A percentile compares a stretch with the other conserved stretches of the same genome.
Conservation (phyloP, 2,797 vertebrate genomes). For the Amniataba percoides region DNA sequence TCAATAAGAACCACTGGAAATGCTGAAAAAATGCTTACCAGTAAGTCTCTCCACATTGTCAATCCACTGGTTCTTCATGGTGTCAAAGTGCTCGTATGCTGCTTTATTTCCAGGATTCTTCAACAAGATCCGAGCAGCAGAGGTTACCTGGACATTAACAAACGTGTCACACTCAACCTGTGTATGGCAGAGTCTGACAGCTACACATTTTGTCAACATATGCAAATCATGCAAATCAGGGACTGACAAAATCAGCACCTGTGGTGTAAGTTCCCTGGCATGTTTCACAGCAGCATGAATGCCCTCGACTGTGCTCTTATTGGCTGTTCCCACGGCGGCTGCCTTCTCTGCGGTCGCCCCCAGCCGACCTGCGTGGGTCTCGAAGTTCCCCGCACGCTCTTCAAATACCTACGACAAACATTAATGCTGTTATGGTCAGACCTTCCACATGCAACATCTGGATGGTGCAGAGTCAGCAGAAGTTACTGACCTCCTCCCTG, state of each 20-base stretch:
- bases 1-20: background rate
- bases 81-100: constrained; percentile 98
- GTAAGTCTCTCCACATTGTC: constrained; percentile 99
- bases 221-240: constrained; percentile 16
- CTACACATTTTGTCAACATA: constrained; percentile 2
- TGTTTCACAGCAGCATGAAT: constrained; percentile 97
- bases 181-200: background rate
- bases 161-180: constrained; percentile 9
- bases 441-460: background rate
- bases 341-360: constrained; percentile 97
- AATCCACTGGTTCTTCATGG: constrained; percentile 99
- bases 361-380: constrained; percentile 92
- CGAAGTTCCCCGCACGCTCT: constrained; percentile 96
- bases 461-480: background rate
- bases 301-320: constrained; percentile 95
- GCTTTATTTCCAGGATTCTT: constrained; percentile 98
- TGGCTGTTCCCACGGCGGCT: constrained; percentile 96
- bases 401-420: constrained; percentile 90
- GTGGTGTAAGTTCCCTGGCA: constrained; percentile 95
- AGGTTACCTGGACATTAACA: constrained; percentile 89
- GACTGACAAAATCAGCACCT: constrained; percentile 82
- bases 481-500: constrained; percentile 89
- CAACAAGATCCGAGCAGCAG: constrained; percentile 94
- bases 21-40: constrained; percentile 78
- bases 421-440: background rate